phyloP scores from a whole-genome alignment of 2,113 vertebrate genomes.

The Bambusicola thoracicus region DNA sequence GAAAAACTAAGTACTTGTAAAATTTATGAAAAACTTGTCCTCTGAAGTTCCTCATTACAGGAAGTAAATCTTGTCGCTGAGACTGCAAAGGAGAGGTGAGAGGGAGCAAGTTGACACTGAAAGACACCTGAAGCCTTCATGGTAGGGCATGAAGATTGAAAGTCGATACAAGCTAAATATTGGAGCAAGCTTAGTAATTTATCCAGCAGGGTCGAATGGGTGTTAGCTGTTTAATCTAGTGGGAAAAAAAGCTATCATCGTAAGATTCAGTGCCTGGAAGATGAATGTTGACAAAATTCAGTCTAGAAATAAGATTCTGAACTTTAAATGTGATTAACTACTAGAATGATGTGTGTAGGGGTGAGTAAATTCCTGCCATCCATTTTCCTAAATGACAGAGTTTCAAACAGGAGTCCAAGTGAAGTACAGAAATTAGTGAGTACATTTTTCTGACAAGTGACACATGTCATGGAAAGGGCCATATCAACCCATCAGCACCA shows the following conservation, averaged over 20 bases:
- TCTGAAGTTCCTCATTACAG: not conserved
- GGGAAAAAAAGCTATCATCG: not conserved
- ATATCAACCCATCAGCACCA: not conserved
- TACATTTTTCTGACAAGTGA: not conserved
- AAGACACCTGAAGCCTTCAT: not conserved
- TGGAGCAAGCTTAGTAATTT: not conserved
- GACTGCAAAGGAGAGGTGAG: not conserved
- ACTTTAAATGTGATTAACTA: conserved; percentile 39
- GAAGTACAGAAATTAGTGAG: not conserved
- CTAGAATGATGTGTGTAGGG: not conserved
- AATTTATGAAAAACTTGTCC: not conserved
- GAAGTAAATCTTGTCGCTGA: not conserved
- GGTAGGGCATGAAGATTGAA: not conserved
- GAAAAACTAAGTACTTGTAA: not conserved
- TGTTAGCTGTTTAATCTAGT: not conserved
- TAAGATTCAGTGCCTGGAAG: not conserved
- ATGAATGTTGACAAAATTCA: conserved; percentile 36
- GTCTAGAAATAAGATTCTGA: not conserved
- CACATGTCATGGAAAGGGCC: not conserved
- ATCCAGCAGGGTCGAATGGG: not conserved
- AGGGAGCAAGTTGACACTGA: not conserved
- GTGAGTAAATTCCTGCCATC: conserved; percentile 31
- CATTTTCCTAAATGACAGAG: conserved; percentile 12
- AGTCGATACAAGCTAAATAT: not conserved
- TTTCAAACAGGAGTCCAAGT: not conserved